Base-by-base conservation (phyloP, 1,140 invertebrate genomes). In the Amyelois transitella region DNA sequence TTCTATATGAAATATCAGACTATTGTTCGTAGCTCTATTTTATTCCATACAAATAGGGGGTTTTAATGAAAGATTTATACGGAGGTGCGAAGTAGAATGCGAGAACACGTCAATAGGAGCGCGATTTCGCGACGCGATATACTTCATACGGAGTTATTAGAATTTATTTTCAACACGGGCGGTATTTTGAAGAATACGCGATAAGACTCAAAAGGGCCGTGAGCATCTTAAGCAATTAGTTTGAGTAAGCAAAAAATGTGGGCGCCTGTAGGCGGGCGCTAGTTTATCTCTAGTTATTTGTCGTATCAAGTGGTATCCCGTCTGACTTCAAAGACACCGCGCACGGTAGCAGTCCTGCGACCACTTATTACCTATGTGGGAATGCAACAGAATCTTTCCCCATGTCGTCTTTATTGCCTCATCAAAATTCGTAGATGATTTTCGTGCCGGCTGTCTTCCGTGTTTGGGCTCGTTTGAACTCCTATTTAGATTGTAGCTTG, bases 41-140 rank as follows among this genome's bases (percentile, higher is more conserved):
- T 78, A 76, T 78, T 74, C 78, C 69, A 69, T 74, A 78, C 72
- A 76, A 75, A 75, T 69, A 68, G 66, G 60, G 69, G 81, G 81
- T 82, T 84, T 67, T 82, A 86, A 86, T 87, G 84, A 87, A 85
- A 60, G 77, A 74, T 77, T 84, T 85, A 80, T 84, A 65, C 71
- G 68, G 65, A 85, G 84, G 84, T 85, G 84, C 77, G 77, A 85
- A 73, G 61, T 66, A 66, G 58, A 66, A 66, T 62, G 53, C 62
- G 32, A 38, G 17, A 12, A 38, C n/a, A n/a, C n/a, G 53, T 77
- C 63, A 77, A 75, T 78, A 58, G 70, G 52, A 64, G 64, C 64
- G 67, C 66, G 69, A 73, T 74, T 72, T 72, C 65, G 58, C 62
- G 32, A 14, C 32, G 66, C 57, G 58, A 70, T 71, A 70, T 65